Percentiles rank a stretch among this genome's conserved stretches.
Conservation (phyloP, 2,113 vertebrate species). For the Cygnus atratus region DNA sequence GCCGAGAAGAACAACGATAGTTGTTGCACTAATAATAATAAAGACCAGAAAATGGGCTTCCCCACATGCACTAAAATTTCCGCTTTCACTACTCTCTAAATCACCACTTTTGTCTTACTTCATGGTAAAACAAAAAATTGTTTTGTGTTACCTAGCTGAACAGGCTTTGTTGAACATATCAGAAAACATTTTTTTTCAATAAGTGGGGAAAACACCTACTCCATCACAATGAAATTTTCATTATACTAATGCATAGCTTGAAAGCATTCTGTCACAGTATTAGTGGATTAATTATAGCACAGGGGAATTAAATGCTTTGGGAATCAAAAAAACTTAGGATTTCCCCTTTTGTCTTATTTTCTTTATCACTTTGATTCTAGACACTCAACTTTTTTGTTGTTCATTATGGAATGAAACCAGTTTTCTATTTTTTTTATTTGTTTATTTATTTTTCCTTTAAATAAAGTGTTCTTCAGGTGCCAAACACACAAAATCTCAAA, state of each 20-base stretch:
- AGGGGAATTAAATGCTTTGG: background rate
- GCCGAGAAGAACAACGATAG: constrained; percentile 67
- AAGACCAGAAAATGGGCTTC: constrained; percentile 29
- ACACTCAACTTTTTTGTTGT: background rate
- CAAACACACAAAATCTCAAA: background rate
- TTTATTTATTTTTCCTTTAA: background rate
- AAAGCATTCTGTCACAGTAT: background rate
- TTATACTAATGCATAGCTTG: background rate
- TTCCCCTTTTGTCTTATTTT: background rate
- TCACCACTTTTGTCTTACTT: background rate
- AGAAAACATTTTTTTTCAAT: background rate
- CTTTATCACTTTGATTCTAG: background rate
- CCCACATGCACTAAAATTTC: background rate
- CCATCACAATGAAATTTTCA: background rate
- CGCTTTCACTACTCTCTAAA: background rate
- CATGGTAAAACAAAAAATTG: background rate
- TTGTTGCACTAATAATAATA: constrained; percentile 62
- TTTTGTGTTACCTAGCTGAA: background rate
- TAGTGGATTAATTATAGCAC: background rate
- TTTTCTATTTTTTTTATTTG: background rate
- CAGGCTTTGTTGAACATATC: background rate
- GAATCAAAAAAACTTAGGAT: background rate
- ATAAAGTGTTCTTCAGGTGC: background rate
- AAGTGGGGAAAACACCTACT: background rate
- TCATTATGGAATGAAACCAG: background rate